These are phyloP conservation scores for Tryphoninae sp. DNA, from an alignment of 2,888 invertebrate species.

Conservation along the genomic window DNA sequence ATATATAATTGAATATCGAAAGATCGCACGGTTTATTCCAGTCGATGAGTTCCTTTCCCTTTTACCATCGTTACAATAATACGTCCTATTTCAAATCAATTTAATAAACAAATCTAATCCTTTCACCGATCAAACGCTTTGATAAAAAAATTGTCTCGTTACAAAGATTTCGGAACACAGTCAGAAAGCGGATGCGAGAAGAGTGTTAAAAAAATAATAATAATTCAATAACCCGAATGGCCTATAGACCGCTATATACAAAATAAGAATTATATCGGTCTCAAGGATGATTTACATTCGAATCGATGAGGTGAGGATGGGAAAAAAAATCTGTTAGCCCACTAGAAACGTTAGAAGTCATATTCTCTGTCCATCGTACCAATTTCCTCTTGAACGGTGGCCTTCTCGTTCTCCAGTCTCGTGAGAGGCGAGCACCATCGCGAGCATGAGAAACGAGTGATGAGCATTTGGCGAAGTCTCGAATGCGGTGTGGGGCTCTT, in stretches of 20 bases:
- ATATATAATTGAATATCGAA: too few species aligned
- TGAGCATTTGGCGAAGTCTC: conserved; percentile 77
- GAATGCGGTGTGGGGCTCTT: conserved; percentile 55
- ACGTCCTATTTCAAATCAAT: too few species aligned
- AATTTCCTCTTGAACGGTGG: conserved; percentile 19
- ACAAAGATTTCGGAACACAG: too few species aligned
- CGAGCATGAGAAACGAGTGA: conserved; percentile 65
- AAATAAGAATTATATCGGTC: conserved; percentile 3
- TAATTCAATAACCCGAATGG: conserved; percentile 27
- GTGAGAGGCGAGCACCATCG: conserved; percentile 18
- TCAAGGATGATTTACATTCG: conserved; percentile 39
- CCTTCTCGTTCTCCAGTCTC: background rate
- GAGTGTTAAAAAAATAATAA: conserved; percentile 18
- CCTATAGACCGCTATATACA: background rate
- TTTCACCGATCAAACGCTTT: too few species aligned
- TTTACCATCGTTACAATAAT: too few species aligned
- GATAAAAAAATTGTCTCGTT: too few species aligned
- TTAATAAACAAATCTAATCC: too few species aligned
- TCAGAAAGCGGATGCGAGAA: conserved; percentile 27
- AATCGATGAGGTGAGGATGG: background rate
- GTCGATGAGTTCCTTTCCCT: too few species aligned
- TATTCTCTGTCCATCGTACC: conserved; percentile 41
- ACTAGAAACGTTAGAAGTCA: conserved; percentile 48
- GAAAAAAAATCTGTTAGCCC: conserved; percentile 14
- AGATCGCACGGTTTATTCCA: too few species aligned